These are phyloP conservation scores for Microchirus variegatus DNA, from an alignment of 2,797 vertebrate genomes.

Conservation along the genomic window DNA sequence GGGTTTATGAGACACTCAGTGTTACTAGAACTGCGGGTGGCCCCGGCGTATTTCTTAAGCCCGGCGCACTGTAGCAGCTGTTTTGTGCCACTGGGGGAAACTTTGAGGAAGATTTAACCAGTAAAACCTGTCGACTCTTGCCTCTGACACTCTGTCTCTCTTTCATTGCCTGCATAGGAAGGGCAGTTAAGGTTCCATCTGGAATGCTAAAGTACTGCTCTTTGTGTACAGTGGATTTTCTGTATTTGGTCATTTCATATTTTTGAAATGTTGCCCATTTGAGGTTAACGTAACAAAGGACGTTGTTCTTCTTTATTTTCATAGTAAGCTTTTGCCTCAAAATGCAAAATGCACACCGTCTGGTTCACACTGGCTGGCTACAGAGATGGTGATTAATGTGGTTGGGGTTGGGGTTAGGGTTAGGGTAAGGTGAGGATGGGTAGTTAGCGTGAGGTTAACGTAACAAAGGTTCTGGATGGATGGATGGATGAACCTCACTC, in stretches of 20 bases:
- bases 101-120: conserved; percentile 30
- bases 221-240: neutral
- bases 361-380: no score
- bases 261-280: neutral
- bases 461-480: no score
- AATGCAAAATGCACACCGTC: no score
- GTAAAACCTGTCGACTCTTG: conserved; percentile 42
- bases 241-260: neutral
- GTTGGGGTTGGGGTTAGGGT: no score
- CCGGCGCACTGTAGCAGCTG: conserved; percentile 50
- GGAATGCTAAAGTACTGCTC: conserved; percentile 2
- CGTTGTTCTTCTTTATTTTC: no score
- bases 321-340: no score
- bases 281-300: conserved; percentile 6
- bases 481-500: no score
- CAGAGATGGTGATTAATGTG: no score
- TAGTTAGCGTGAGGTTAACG: no score
- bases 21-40: conserved; percentile 48
- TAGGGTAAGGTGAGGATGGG: no score
- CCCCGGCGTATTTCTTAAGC: conserved; percentile 28
- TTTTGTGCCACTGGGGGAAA: conserved; percentile 34
- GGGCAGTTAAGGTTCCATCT: conserved; percentile 9
- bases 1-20: conserved; percentile 66
- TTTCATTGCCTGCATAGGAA: conserved; percentile 16
- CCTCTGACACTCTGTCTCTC: conserved; percentile 20